Evolutionary conservation across 1,140 invertebrate genomes (phyloP).

Genomic region (Drosophila sp.): DNA sequence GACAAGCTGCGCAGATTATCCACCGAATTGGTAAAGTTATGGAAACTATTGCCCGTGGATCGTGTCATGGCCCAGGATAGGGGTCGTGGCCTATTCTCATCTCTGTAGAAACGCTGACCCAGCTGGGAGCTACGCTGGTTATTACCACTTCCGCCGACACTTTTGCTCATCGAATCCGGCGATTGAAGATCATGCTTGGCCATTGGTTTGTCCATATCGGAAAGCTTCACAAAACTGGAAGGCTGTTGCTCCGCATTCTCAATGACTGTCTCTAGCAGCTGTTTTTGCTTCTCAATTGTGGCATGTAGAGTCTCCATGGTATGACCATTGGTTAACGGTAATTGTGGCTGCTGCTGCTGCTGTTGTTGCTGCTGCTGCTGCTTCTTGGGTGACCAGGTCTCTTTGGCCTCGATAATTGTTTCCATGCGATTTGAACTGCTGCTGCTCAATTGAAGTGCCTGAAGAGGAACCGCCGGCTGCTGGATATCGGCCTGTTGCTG

Average conservation of each 20-base stretch:
- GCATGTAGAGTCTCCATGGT: conserved; percentile 82
- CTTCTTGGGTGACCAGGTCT: conserved; percentile 80
- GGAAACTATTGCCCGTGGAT: conserved; percentile 83
- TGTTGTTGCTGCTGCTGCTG: conserved; percentile 16
- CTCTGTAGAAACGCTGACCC: conserved; percentile 84
- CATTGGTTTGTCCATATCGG: conserved; percentile 85
- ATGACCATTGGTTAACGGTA: conserved; percentile 50
- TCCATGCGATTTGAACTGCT: conserved; percentile 76
- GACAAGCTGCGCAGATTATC: conserved; percentile 81
- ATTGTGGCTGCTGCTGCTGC: conserved; percentile 6
- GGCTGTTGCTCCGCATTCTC: conserved; percentile 62
- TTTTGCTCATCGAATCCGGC: conserved; percentile 75
- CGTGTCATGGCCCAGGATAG: conserved; percentile 86
- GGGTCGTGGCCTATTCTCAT: conserved; percentile 85
- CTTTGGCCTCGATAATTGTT: conserved; percentile 81
- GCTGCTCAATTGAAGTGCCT: conserved; percentile 42
- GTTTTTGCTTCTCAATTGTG: conserved; percentile 82
- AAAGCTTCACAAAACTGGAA: conserved; percentile 84
- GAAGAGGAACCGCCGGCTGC: conserved; percentile 9
- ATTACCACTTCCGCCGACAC: conserved; percentile 62
- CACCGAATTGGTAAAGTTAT: conserved; percentile 81
- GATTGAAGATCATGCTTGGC: conserved; percentile 76
- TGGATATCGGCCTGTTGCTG: conserved; percentile 55
- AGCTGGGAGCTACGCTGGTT: conserved; percentile 77
- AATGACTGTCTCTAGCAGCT: conserved; percentile 77